Percentiles rank a stretch among this genome's conserved stretches.
phyloP scores from a whole-genome alignment of 2,797 vertebrate species.

The Cossypha caffra region DNA sequence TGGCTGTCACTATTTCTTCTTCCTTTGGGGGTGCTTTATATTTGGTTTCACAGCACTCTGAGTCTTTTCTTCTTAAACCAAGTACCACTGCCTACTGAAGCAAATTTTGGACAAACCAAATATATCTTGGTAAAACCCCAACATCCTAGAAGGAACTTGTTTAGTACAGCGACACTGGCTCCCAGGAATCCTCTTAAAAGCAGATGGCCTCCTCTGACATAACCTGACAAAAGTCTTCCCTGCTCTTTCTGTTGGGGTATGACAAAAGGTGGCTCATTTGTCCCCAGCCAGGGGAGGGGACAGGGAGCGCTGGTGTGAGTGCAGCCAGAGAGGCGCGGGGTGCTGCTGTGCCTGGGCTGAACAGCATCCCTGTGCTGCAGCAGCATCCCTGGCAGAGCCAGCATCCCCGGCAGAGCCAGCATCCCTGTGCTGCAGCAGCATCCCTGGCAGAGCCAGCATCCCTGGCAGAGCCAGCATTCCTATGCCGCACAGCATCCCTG shows the following conservation, averaged over 20 bases:
- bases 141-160: fast-evolving
- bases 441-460: too few species aligned
- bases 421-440: too few species aligned
- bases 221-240: background rate
- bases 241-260: fast-evolving
- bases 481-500: too few species aligned
- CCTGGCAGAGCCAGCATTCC: too few species aligned
- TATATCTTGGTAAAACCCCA: too few species aligned
- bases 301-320: background rate
- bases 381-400: too few species aligned
- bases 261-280: background rate
- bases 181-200: fast-evolving
- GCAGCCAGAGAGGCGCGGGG: background rate
- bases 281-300: background rate
- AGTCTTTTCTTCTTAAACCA: background rate
- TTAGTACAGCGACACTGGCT: fast-evolving
- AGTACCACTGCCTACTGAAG: background rate
- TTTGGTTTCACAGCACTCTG: background rate
- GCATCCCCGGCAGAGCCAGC: too few species aligned
- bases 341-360: too few species aligned
- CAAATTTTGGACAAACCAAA: background rate
- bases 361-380: too few species aligned
- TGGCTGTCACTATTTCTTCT: background rate
- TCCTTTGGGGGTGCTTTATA: background rate
- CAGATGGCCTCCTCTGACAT: fast-evolving